Evolutionary conservation across 2,113 vertebrate species (phyloP).

Genomic region (Sphyrna mokarran): DNA sequence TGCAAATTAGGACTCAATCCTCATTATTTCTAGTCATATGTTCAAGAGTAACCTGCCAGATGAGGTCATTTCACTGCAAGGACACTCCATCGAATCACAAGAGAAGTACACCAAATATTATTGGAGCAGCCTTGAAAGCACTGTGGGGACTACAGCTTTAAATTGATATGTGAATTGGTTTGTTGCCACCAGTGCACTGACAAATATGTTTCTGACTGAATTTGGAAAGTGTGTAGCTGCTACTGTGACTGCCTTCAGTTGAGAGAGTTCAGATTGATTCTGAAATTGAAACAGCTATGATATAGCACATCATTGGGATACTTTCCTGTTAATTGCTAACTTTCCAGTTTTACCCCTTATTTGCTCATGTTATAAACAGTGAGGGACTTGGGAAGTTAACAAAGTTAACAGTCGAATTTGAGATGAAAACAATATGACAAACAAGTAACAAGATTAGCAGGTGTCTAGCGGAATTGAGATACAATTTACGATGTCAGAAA

Average conservation of each 20-base stretch:
- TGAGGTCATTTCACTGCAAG: background rate
- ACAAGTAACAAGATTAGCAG: too few species aligned
- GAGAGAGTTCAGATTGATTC: background rate
- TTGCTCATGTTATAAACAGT: too few species aligned
- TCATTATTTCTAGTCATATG: background rate
- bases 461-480: too few species aligned
- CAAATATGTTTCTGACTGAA: background rate
- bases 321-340: too few species aligned
- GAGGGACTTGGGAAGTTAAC: too few species aligned
- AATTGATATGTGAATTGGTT: background rate
- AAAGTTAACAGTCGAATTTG: too few species aligned
- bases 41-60: background rate
- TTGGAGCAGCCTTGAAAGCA: background rate
- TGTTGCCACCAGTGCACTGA: background rate
- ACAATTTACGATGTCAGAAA: too few species aligned
- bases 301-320: background rate
- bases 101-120: background rate
- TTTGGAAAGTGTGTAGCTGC: background rate
- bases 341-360: too few species aligned
- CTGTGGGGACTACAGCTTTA: background rate
- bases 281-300: background rate
- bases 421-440: too few species aligned
- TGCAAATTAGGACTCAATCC: background rate
- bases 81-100: background rate
- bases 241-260: background rate